Conservation (phyloP, 2,888 invertebrate genomes). For the Agrochola circellaris region DNA sequence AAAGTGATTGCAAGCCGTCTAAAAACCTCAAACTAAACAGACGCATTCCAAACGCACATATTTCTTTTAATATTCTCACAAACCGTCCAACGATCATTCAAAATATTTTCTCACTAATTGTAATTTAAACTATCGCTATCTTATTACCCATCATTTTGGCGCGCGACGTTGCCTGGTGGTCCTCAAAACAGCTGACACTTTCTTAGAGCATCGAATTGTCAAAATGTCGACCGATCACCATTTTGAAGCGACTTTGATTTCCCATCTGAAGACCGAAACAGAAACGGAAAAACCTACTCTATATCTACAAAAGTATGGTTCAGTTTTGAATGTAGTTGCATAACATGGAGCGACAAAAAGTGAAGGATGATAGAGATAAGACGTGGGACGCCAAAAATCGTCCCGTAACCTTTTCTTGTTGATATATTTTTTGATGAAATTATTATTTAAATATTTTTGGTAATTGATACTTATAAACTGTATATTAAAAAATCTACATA, state of each 20-base stretch:
- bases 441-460: conserved; percentile 6
- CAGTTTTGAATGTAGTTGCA: background rate
- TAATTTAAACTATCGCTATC: conserved; percentile 86
- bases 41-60: conserved; percentile 28
- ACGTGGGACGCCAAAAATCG: conserved; percentile 71
- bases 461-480: conserved; percentile 21
- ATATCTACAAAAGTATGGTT: accelerated
- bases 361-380: conserved; percentile 81
- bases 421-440: conserved; percentile 45
- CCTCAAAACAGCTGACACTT: conserved; percentile 84
- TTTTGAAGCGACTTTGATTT: conserved; percentile 45
- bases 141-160: conserved; percentile 71
- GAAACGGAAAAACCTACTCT: background rate
- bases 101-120: conserved; percentile 83
- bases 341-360: conserved; percentile 77
- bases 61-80: conserved; percentile 26
- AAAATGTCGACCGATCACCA: conserved; percentile 87
- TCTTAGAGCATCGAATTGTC: conserved; percentile 85
- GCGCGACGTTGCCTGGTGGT: conserved; percentile 84
- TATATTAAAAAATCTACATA: too few relatives aligned
- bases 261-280: background rate
- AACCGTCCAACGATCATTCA: conserved; percentile 45
- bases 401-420: conserved; percentile 59
- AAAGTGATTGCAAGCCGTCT: background rate
- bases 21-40: background rate